A percentile compares a stretch with the other conserved stretches of the same genome.
Conservation (phyloP, 2,888 invertebrate genomes). For the Heliconius cydno region DNA sequence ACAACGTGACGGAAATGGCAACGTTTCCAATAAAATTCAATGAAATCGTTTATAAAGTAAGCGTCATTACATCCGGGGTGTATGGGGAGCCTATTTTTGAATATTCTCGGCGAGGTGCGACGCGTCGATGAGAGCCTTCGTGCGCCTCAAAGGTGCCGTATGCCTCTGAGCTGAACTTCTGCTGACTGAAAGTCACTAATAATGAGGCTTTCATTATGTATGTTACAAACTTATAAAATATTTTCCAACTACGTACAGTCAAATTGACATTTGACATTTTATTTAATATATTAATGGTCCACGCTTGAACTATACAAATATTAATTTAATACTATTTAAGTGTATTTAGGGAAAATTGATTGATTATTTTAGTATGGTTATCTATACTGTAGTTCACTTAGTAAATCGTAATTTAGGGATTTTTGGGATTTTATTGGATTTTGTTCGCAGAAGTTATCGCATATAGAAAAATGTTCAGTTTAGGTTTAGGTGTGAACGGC, state of each 20-base stretch:
- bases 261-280: not conserved
- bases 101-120: constrained; percentile 60
- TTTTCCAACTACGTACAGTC: not conserved
- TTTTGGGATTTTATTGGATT: too few species aligned
- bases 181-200: constrained; percentile 20
- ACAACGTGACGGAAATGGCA: constrained; percentile 56
- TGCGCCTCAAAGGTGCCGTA: constrained; percentile 57
- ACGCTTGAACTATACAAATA: too few species aligned
- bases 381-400: too few species aligned
- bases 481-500: too few species aligned
- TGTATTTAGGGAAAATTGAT: too few species aligned
- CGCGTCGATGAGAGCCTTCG: constrained; percentile 50
- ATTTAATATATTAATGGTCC: too few species aligned
- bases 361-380: too few species aligned
- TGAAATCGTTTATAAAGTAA: constrained; percentile 71
- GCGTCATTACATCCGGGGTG: constrained; percentile 71
- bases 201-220: constrained; percentile 11
- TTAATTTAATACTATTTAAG: too few species aligned
- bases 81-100: constrained; percentile 62
- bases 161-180: constrained; percentile 21
- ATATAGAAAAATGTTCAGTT: too few species aligned
- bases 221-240: not conserved
- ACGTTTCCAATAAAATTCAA: constrained; percentile 69
- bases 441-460: too few species aligned
- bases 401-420: too few species aligned